A percentile compares a stretch with the other conserved stretches of the same genome.
phyloP scores from a whole-genome alignment of 2,888 invertebrate genomes.

The Unio pictorum region DNA sequence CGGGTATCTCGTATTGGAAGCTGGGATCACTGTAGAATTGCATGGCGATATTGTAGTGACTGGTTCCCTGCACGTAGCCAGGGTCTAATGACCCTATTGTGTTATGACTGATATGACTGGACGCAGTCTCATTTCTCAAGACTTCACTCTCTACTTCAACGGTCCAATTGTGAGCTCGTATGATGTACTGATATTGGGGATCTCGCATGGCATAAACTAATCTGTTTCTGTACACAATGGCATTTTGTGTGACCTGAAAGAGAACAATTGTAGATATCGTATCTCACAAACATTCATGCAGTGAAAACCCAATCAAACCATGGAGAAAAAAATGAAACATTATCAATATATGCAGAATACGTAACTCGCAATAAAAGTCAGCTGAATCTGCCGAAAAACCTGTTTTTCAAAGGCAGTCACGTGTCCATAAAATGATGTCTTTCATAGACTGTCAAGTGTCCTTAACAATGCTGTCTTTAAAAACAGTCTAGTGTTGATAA shows the following conservation, averaged over 20 bases:
- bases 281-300: too few relatives aligned
- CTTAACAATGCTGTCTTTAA: too few relatives aligned
- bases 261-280: neutral
- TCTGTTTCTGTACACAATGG: constrained; percentile 25
- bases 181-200: constrained; percentile 20
- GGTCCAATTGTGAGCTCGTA: constrained; percentile 23
- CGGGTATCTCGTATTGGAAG: constrained; percentile 15
- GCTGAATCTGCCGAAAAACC: too few relatives aligned
- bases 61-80: constrained; percentile 3
- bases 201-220: constrained; percentile 35
- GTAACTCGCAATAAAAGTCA: too few relatives aligned
- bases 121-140: constrained; percentile 10
- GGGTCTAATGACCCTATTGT: neutral
- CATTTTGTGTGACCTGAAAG: constrained; percentile 12
- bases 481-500: too few relatives aligned
- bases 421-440: too few relatives aligned
- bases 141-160: constrained; percentile 28
- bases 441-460: too few relatives aligned
- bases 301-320: too few relatives aligned
- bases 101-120: constrained; percentile 5
- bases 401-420: too few relatives aligned
- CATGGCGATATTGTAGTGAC: constrained; percentile 26
- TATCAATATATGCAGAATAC: too few relatives aligned
- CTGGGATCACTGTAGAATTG: constrained; percentile 27
- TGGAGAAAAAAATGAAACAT: neutral